Evolutionary conservation across 2,797 vertebrate species (phyloP), one percentile per base, ranked within the genome.

Genomic region (Crenuchus spilurus): DNA sequence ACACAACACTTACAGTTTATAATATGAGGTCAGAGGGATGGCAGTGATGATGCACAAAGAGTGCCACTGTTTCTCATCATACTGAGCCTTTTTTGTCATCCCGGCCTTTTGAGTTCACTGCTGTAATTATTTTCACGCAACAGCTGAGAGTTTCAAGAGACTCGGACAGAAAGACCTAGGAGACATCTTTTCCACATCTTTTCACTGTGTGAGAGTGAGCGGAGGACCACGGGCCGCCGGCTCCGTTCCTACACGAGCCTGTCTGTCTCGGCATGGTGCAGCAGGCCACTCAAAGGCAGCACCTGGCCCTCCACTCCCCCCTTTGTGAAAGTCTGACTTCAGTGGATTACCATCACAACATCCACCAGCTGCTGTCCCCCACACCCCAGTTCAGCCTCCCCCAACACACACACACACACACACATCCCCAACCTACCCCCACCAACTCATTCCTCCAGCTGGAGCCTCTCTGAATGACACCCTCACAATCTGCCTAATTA

Each of bases 331-430:
- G 87, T 88, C 88, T 93, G 93, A 94, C 91, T 93, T 90, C 88
- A 88, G 88, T 90, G 90, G 91, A 94, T 94, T 94, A 94, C 91
- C 92, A 93, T 94, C 93, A 93, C 93, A 94, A 94, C 93, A 93
- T 93, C 92, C 92, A 94, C 92, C 93, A 94, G 54, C 54, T 57
- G 92, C 92, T 93, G 93, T 93, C 91, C 87, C 67, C 88, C 86
- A 83, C 70, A 81, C 83, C 83, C 78, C 62, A 70, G 70, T 82
- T 76, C 73, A 49, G 60, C 61, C 61, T 48, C 62, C 44, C 70
- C 44, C 68, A 6, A 77, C 78, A 70, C 72, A 70, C 82, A 64
- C 70, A 49, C 80, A 78, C 79, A 81, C 66, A 55, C 75, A 66
- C 58, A 78, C 82, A 73, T 76, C 31, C 72, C 79, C 88, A 83